phyloP scores from a whole-genome alignment of 2,113 vertebrate species.

The Ancistrus triradiatus region DNA sequence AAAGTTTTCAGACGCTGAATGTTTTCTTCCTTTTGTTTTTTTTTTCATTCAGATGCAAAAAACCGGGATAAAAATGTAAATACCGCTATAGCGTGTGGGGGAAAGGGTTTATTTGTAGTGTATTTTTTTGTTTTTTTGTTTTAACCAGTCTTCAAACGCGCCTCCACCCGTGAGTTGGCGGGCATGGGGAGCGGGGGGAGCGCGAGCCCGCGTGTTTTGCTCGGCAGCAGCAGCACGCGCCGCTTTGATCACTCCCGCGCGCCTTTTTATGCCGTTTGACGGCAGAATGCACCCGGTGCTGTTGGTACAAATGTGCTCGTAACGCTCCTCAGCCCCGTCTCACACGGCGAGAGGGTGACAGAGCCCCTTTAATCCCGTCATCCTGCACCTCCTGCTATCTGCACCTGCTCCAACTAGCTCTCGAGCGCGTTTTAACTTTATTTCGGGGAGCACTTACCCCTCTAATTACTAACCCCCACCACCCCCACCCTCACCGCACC shows the following conservation, averaged over 20 bases:
- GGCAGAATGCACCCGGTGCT: slow-evolving; percentile 70
- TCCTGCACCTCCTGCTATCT: slow-evolving; percentile 49
- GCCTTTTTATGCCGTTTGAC: slow-evolving; percentile 70
- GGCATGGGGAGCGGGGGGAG: slow-evolving; percentile 12
- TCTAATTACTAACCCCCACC: too few relatives aligned
- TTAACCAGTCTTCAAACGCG: slow-evolving; percentile 60
- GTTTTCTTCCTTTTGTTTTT: slow-evolving; percentile 35
- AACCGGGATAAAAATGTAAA: slow-evolving; percentile 69
- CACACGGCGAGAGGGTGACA: slow-evolving; percentile 21
- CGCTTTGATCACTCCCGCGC: slow-evolving; percentile 68
- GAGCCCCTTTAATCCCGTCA: slow-evolving; percentile 64
- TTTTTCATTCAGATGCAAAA: slow-evolving; percentile 66
- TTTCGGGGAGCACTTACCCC: too few relatives aligned
- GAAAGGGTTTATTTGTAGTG: slow-evolving; percentile 29
- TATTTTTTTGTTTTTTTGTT: slow-evolving; percentile 53
- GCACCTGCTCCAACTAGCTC: slow-evolving; percentile 65
- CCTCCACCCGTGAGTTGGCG: slow-evolving; percentile 40
- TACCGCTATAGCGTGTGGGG: slow-evolving; percentile 52
- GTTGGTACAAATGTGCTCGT: slow-evolving; percentile 69
- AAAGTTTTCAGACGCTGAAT: slow-evolving; percentile 39
- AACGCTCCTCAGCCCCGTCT: slow-evolving; percentile 48
- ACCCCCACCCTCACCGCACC: too few relatives aligned
- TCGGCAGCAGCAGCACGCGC: slow-evolving; percentile 49
- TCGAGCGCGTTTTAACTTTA: too few relatives aligned
- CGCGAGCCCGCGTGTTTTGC: slow-evolving; percentile 20